Base-by-base conservation (phyloP, 1,140 invertebrate species). In the Leptopilina boulardi region DNA sequence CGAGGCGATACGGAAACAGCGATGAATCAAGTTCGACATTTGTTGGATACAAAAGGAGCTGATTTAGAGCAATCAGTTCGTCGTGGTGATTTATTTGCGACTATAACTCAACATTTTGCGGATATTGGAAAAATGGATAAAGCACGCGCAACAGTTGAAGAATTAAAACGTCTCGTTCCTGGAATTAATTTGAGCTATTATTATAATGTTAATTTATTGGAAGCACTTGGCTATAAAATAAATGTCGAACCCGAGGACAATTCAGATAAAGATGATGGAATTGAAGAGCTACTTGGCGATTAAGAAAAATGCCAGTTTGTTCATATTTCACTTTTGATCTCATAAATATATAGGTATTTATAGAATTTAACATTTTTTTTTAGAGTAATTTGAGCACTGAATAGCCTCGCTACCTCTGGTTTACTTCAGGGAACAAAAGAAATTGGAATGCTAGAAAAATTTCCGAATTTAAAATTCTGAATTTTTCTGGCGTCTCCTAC, bases 1-100 rank as follows among this genome's bases (percentile, higher is more conserved):
- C 87, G 89, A 79, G 92, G 89, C n/a, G 92, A 92, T 75, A 90
- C 89, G 0, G 90, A 91, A 26, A 82, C 89, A 74, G 93, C 92
- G 8, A 87, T 94, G 80, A 87, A 86, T 70, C 92, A 94, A 74
- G 93, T 93, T 74, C 91, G 92, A 51, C 91, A 93, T 77, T 84
- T 94, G 18, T 78, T 94, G 6, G 89, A 91, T 72, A 87, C 89
- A 6, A 89, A 91, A 51, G 91, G 91, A 19, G 71, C 88, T 19
- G 89, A 92, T 76, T 82, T 93, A 44, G 92, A 94, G 73, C 89
- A 91, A 71, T 91, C 92, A 0, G 90, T 93, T 13, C 87, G 92
- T 47, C 87, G 91, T 18, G 92, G 92, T 6, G 92, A 93, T 84
- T 86, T 93, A 47, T 93, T 92, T 74, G 90, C 92, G 0, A 87